Percentiles rank a stretch among this genome's conserved stretches.
These are phyloP conservation scores for Cossypha niveicapilla DNA, from an alignment of 2,797 vertebrate species.

Conservation along the genomic window DNA sequence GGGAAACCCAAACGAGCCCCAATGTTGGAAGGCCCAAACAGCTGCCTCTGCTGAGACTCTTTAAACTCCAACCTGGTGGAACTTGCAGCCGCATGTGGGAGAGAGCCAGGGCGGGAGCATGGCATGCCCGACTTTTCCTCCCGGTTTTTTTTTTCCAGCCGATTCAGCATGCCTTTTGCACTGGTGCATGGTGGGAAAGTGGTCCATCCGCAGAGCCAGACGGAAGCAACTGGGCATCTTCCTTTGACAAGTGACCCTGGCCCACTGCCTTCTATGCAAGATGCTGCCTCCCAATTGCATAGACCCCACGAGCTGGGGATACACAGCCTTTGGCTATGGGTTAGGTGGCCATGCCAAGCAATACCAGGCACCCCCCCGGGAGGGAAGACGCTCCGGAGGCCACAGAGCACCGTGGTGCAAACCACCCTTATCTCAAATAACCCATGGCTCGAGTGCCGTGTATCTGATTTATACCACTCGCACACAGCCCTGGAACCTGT, in stretches of 20 bases:
- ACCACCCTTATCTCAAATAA: slow-evolving; percentile 11
- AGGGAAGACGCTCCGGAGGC: slow-evolving; percentile 28
- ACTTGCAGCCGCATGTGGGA: slow-evolving; percentile 77
- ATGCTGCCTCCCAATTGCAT: slow-evolving; percentile 68
- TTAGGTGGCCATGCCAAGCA: slow-evolving; percentile 43
- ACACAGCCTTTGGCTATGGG: slow-evolving; percentile 73
- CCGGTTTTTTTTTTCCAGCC: slow-evolving; percentile 68
- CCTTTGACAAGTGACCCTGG: slow-evolving; percentile 64
- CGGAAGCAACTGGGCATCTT: slow-evolving; percentile 77
- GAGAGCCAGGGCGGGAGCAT: slow-evolving; percentile 73
- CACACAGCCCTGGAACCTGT: slow-evolving; percentile 77
- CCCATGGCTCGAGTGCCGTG: slow-evolving; percentile 72
- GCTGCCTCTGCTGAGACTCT: slow-evolving; percentile 81
- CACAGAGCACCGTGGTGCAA: not conserved
- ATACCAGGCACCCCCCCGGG: not conserved
- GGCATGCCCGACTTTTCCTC: slow-evolving; percentile 76
- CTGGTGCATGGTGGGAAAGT: slow-evolving; percentile 73
- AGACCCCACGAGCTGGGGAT: slow-evolving; percentile 68
- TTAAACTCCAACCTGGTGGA: slow-evolving; percentile 78
- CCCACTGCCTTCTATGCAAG: slow-evolving; percentile 71
- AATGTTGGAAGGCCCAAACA: slow-evolving; percentile 67
- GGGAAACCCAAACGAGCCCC: slow-evolving; percentile 44
- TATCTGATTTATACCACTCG: slow-evolving; percentile 79
- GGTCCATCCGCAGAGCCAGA: slow-evolving; percentile 71
- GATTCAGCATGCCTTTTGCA: slow-evolving; percentile 73